phyloP scores from a whole-genome alignment of 2,797 vertebrate species.

The Lutjanus campechanus region DNA sequence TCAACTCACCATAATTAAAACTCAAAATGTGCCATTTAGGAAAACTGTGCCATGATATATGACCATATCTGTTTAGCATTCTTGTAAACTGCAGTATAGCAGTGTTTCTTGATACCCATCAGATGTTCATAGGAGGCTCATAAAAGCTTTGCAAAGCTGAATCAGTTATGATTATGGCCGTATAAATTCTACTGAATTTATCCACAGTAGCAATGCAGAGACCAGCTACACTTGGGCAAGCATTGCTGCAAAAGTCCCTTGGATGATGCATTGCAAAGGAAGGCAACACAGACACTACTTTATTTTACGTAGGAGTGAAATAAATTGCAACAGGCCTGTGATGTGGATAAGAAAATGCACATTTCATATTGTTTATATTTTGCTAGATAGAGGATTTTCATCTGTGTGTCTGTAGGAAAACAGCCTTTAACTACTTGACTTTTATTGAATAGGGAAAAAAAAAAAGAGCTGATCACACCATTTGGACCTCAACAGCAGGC shows the following conservation, averaged over 20 bases:
- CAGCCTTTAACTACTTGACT: background rate
- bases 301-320: background rate
- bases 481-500: background rate
- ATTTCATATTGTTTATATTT: background rate
- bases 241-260: background rate
- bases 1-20: constrained; percentile 8
- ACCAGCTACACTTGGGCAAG: background rate
- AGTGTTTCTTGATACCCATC: constrained; percentile 1
- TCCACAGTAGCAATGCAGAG: background rate
- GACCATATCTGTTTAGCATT: background rate
- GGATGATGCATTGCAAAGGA: background rate
- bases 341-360: background rate
- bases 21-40: background rate
- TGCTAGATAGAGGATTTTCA: too few relatives aligned
- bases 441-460: background rate
- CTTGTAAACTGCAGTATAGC: constrained; percentile 8
- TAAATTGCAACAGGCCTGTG: background rate
- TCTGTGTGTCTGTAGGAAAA: background rate
- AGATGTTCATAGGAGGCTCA: constrained; percentile 27
- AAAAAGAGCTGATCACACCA: background rate
- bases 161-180: constrained; percentile 1
- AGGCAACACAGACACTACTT: background rate
- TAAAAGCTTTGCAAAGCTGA: constrained; percentile 30
- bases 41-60: background rate
- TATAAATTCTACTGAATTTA: background rate